Conservation (phyloP, 2,113 vertebrate genomes). For the Phylloscopus trochiloides region DNA sequence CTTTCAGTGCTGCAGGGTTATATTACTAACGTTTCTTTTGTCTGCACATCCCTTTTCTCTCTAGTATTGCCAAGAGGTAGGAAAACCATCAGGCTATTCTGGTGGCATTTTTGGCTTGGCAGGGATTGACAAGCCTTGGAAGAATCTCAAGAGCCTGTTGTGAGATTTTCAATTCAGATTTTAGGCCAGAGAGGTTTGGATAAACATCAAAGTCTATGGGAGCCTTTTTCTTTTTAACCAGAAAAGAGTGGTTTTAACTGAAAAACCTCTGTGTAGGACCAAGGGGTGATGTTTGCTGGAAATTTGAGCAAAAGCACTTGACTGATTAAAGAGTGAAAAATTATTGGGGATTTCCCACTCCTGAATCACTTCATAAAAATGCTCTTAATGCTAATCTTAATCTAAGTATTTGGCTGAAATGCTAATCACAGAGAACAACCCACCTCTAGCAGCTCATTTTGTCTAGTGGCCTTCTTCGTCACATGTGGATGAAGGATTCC, state of each 20-base stretch:
- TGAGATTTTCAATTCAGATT: slow-evolving; percentile 57
- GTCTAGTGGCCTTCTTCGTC: not conserved
- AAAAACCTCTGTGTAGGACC: slow-evolving; percentile 1
- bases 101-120: slow-evolving; percentile 59
- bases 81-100: slow-evolving; percentile 46
- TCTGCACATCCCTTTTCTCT: slow-evolving; percentile 40
- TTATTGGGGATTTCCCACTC: slow-evolving; percentile 34
- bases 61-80: slow-evolving; percentile 52
- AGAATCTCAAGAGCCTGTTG: slow-evolving; percentile 35
- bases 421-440: not conserved
- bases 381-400: not conserved
- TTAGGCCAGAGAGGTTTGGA: slow-evolving; percentile 45
- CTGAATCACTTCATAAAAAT: slow-evolving; percentile 33
- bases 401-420: not conserved
- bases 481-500: not conserved
- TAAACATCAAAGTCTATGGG: slow-evolving; percentile 46
- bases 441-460: not conserved
- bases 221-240: slow-evolving; percentile 22
- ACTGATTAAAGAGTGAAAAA: slow-evolving; percentile 26
- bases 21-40: slow-evolving; percentile 34
- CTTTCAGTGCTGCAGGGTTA: not conserved
- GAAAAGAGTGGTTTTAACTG: slow-evolving; percentile 11
- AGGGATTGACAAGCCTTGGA: slow-evolving; percentile 31
- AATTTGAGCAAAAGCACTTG: slow-evolving; percentile 22
- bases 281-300: slow-evolving; percentile 33